phyloP scores from a whole-genome alignment of 2,888 invertebrate species.

The Buathra laborator region DNA sequence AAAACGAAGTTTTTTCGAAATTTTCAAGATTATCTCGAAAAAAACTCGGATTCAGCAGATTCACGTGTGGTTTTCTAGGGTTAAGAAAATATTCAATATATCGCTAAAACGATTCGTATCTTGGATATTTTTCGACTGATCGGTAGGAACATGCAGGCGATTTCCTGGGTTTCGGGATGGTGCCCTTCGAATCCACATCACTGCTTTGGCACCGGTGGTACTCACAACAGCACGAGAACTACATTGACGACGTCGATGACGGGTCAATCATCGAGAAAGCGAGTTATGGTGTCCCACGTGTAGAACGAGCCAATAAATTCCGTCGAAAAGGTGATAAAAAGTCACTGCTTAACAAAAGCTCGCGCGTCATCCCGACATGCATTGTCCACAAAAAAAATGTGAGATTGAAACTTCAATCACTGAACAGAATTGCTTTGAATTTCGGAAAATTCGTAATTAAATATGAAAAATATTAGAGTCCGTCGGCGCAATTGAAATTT shows the following conservation, averaged over 20 bases:
- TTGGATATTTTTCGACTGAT: constrained; percentile 59
- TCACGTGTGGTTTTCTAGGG: too few relatives aligned
- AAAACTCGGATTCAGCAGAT: too few relatives aligned
- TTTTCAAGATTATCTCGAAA: too few relatives aligned
- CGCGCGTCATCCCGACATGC: too few relatives aligned
- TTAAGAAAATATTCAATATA: too few relatives aligned
- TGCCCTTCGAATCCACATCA: constrained; percentile 81
- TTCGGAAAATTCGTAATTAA: too few relatives aligned
- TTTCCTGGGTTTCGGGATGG: constrained; percentile 82
- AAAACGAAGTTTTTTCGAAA: too few relatives aligned
- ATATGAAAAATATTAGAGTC: too few relatives aligned
- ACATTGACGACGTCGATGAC: constrained; percentile 83
- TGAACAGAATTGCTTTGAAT: too few relatives aligned
- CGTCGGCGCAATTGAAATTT: too few relatives aligned
- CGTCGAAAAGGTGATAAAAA: not conserved
- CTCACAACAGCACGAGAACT: constrained; percentile 80
- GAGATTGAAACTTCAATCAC: too few relatives aligned
- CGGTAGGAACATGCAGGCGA: constrained; percentile 82
- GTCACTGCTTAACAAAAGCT: not conserved
- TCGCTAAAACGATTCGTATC: constrained; percentile 24
- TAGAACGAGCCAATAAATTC: constrained; percentile 65
- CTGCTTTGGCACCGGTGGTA: constrained; percentile 80
- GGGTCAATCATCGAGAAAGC: constrained; percentile 82
- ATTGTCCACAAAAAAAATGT: too few relatives aligned
- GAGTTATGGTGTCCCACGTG: constrained; percentile 83